Evolutionary conservation across 2,888 invertebrate genomes (phyloP).

Genomic region (Hybos culiciformis): DNA sequence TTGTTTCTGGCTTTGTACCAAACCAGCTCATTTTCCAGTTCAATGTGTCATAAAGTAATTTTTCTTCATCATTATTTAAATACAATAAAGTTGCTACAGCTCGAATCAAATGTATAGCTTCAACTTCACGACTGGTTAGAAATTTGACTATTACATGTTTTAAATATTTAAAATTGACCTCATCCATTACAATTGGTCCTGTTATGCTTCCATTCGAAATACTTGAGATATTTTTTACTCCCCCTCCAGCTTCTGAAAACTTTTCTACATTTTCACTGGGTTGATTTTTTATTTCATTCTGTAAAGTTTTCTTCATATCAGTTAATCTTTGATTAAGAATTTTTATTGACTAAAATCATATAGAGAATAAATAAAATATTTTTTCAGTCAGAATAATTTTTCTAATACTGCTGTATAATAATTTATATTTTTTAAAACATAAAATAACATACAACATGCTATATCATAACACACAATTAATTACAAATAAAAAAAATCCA

Average conservation of each 20-base stretch:
- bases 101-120: constrained; percentile 79
- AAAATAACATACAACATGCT: no score
- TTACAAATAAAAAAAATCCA: no score
- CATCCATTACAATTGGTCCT: constrained; percentile 37
- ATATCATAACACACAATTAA: no score
- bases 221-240: constrained; percentile 24
- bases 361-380: constrained; percentile 4
- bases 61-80: constrained; percentile 76
- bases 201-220: neutral
- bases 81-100: constrained; percentile 74
- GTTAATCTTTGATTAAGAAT: constrained; percentile 73
- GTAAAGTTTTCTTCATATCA: constrained; percentile 84
- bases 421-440: no score
- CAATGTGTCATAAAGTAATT: constrained; percentile 48
- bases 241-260: constrained; percentile 11
- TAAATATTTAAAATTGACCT: constrained; percentile 72
- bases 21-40: constrained; percentile 38
- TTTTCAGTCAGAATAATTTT: no score
- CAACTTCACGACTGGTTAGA: constrained; percentile 71
- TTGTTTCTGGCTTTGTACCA: constrained; percentile 45
- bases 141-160: constrained; percentile 90
- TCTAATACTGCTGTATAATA: no score
- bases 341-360: constrained; percentile 58
- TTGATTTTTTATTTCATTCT: constrained; percentile 52
- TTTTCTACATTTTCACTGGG: constrained; percentile 13